These are phyloP conservation scores for Molothrus aeneus DNA, from an alignment of 2,797 vertebrate species.

Conservation along the genomic window DNA sequence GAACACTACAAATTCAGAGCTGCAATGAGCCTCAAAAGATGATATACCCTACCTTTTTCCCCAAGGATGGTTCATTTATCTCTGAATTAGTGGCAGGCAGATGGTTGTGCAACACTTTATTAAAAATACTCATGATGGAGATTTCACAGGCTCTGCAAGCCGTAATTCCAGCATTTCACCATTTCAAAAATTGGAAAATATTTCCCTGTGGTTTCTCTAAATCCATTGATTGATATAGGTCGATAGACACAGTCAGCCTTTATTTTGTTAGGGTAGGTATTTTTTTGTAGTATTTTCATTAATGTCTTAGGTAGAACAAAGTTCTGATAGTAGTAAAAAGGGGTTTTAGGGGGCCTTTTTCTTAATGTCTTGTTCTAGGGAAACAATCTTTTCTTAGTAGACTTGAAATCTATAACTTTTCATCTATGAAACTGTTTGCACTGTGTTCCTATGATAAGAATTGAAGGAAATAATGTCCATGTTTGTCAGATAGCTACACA, in stretches of 20 bases:
- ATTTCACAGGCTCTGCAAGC: not conserved
- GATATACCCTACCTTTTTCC: not conserved
- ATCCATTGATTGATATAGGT: not conserved
- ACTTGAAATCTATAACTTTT: not conserved
- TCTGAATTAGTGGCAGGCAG: not conserved
- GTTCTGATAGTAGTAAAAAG: not conserved
- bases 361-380: not conserved
- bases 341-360: accelerated
- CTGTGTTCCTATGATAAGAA: not conserved
- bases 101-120: not conserved
- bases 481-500: not conserved
- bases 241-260: not conserved
- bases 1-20: not conserved
- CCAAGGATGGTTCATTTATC: not conserved
- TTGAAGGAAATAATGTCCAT: not conserved
- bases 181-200: not conserved
- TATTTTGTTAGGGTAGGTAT: not conserved
- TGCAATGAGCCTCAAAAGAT: not conserved
- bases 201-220: not conserved
- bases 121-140: not conserved
- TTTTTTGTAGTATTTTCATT: not conserved
- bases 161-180: not conserved
- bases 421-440: not conserved
- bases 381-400: not conserved
- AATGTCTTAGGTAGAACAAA: not conserved